A percentile compares a stretch with the other conserved stretches of the same genome.
These are phyloP conservation scores for Scaptomyza caliginosa DNA, from an alignment of 2,888 invertebrate genomes.

Conservation along the genomic window DNA sequence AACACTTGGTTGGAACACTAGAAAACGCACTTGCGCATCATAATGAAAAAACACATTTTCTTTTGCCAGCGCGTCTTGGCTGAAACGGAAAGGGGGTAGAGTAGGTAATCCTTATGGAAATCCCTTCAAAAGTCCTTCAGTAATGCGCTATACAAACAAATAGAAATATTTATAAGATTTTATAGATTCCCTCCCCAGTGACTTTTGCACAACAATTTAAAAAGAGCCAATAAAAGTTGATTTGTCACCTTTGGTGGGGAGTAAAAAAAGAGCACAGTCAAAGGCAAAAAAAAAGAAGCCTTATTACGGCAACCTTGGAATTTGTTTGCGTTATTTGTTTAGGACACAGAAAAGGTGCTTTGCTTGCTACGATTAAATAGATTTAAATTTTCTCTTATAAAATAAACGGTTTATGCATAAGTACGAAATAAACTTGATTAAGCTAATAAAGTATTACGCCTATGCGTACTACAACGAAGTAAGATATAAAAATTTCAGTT, in stretches of 20 bases:
- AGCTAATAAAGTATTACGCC: no score
- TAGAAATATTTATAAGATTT: conserved; percentile 49
- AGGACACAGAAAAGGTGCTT: not conserved
- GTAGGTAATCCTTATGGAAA: conserved; percentile 33
- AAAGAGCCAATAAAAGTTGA: conserved; percentile 3
- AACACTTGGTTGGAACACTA: conserved; percentile 62
- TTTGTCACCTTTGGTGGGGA: not conserved
- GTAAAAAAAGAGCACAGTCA: not conserved
- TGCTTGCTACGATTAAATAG: not conserved
- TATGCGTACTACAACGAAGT: no score
- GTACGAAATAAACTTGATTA: not conserved
- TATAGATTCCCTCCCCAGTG: not conserved
- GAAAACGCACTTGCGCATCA: conserved; percentile 66
- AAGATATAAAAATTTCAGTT: no score
- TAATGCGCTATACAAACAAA: conserved; percentile 34
- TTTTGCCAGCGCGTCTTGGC: conserved; percentile 8
- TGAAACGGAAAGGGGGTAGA: not conserved
- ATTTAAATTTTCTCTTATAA: not conserved
- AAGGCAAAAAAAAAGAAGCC: not conserved
- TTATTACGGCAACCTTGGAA: not conserved
- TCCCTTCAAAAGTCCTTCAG: conserved; percentile 10
- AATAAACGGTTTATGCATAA: not conserved
- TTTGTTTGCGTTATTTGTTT: not conserved
- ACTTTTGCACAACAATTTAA: not conserved
- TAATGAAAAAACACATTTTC: conserved; percentile 76